Evolutionary conservation across 2,113 vertebrate species (phyloP), one percentile per base, ranked within the genome.

Genomic region (Xenus cinereus): DNA sequence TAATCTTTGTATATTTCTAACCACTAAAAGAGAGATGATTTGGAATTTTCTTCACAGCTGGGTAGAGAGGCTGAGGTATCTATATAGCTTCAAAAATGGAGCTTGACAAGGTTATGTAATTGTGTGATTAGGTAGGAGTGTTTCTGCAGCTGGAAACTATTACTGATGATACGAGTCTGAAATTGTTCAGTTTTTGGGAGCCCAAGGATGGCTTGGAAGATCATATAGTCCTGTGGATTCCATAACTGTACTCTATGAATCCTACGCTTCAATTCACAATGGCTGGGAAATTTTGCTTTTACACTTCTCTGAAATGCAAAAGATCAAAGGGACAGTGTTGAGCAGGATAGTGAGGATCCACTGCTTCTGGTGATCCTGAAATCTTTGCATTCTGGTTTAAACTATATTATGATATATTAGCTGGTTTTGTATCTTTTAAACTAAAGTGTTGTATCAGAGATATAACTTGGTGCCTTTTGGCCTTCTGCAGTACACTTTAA

Each of bases 11-110:
- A 4, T 48, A 68, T 79, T 90, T 87, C 45, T 66, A 53, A 75
- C 12, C 10, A 43, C 21, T 78, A 12, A 75, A 68, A 87, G 28
- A 80, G 46, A 91, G 14, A 35, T 35, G 1, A 46, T 57, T 79
- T 79, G 48, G 14, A 93, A 69, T 88, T 85, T 19, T 60, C 56
- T 93, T 88, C 88, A 69, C 48, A 85, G 48, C 57, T 85, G 66
- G n/a, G 10, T 56, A 56, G 33, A 76, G 69, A 67, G 21, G 20
- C 64, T 72, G 57, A 60, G 53, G 17, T 85, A 13, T 77, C 62
- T 56, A 60, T 53, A 27, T 28, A 76, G 59, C 45, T 79, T 69
- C 21, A 79, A 48, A 88, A 85, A 48, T 16, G 11, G 50, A 76
- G 16, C 57, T 88, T 76, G 45, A 79, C 1, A 19, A 66, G 19